A percentile compares a stretch with the other conserved stretches of the same genome.
Conservation (phyloP, 2,888 invertebrate species). For the Caenorhabditis drosophilae region DNA sequence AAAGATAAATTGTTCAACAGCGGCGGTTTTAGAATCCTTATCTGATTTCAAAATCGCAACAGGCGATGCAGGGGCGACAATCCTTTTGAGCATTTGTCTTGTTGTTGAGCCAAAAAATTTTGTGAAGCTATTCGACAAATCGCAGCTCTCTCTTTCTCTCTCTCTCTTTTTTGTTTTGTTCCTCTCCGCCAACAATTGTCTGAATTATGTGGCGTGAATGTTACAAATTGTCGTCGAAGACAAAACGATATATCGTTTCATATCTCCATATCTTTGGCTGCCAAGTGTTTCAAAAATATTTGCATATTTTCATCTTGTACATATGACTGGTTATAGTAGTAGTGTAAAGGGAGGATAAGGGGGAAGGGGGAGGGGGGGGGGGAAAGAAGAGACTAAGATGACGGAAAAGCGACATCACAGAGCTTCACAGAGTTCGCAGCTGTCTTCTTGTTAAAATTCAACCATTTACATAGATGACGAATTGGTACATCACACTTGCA, state of each 20-base stretch:
- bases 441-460: conserved; percentile 31
- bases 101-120: background rate
- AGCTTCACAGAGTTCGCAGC: conserved; percentile 23
- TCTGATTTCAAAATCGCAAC: conserved; percentile 8
- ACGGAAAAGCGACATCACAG: too few relatives aligned
- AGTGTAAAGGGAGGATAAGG: background rate
- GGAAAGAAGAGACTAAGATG: background rate
- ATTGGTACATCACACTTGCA: conserved; percentile 15
- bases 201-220: conserved; percentile 8
- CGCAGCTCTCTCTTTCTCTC: too few relatives aligned
- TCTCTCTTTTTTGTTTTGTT: too few relatives aligned
- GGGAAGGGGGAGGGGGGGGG: background rate
- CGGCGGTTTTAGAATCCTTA: too few relatives aligned
- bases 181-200: too few relatives aligned
- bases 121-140: too few relatives aligned
- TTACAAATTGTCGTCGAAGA: conserved; percentile 28
- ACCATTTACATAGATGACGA: conserved; percentile 38
- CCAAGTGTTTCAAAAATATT: conserved; percentile 21
- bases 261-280: background rate
- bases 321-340: background rate
- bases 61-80: too few relatives aligned
- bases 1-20: too few relatives aligned
- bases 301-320: conserved; percentile 29
- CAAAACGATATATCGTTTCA: background rate
- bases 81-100: background rate